Base-by-base conservation (phyloP, 2,113 vertebrate genomes). In the Macquaria ambigua region DNA sequence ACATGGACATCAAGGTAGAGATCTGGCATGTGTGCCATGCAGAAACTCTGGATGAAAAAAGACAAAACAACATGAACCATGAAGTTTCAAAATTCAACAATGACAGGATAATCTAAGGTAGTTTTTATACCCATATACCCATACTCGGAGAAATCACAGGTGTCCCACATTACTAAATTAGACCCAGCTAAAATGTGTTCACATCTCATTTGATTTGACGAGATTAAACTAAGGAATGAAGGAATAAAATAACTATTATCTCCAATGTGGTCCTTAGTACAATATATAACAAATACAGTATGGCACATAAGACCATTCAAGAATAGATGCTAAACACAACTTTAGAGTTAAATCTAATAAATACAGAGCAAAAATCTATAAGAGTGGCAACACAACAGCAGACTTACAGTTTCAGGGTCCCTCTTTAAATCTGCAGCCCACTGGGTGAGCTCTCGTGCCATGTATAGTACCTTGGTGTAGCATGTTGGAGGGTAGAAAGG, bases 1-100 rank as follows among this genome's bases (percentile, higher is more conserved):
- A 94, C 94, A 81, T 95, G 93, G 23, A 95, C 63, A 56, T 95
- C 94, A 43, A 95, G 66, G 70, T 91, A 78, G 59, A 95, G 85
- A 21, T 92, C 23, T 41, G 94, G 94, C 79, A 95, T 86, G 58
- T 91, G 85, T 11, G 83, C 70, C 86, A 93, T 87, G 77, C 94
- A 95, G 28, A 1, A 53, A 46, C 72, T 76, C 91, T 93, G 56
- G 28, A 84, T 68, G 31, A 67, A 64, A 73, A 83, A 14, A 41
- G 64, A 64, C 70, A 83, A 16, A 37, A 72, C 6, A 74, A 69
- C 4, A 80, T 31, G 6, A 31, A 79, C 6, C 18, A 52, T 41
- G 0, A 20, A 15, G 23, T 67, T 37, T 18, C 8, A 64, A 59
- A 74, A 63, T 9, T 3, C 3, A 46, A 25, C 12, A 39, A 6